phyloP scores from a whole-genome alignment of 2,113 vertebrate species.

The Dicaeum eximium region DNA sequence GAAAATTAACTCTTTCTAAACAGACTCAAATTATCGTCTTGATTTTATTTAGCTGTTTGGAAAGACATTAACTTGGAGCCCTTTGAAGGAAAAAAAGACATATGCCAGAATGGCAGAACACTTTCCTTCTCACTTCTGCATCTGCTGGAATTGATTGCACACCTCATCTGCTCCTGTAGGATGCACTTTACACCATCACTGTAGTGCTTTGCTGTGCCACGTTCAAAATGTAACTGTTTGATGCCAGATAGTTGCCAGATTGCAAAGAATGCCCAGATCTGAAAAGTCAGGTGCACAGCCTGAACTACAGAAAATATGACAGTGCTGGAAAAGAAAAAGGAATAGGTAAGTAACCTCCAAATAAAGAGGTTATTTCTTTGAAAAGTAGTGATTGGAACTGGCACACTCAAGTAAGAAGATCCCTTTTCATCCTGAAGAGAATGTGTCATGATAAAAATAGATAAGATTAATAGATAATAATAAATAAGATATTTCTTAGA shows the following conservation, averaged over 20 bases:
- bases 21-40: neutral
- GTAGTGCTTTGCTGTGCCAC: neutral
- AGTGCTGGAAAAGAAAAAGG: neutral
- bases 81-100: neutral
- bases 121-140: neutral
- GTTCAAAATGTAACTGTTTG: neutral
- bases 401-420: neutral
- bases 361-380: neutral
- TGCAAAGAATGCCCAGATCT: neutral
- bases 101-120: neutral
- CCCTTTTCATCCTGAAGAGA: neutral
- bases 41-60: neutral
- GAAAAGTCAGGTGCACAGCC: neutral
- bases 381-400: neutral
- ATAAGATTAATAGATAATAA: slow-evolving; percentile 7
- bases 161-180: neutral
- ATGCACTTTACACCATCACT: neutral
- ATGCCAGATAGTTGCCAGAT: neutral
- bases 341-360: neutral
- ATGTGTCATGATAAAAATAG: neutral
- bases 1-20: neutral
- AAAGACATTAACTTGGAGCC: neutral
- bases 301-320: neutral
- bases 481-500: neutral
- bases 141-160: neutral